Evolutionary conservation across 1,140 invertebrate genomes (phyloP).

Genomic region (Zaprionus camerounensis): DNA sequence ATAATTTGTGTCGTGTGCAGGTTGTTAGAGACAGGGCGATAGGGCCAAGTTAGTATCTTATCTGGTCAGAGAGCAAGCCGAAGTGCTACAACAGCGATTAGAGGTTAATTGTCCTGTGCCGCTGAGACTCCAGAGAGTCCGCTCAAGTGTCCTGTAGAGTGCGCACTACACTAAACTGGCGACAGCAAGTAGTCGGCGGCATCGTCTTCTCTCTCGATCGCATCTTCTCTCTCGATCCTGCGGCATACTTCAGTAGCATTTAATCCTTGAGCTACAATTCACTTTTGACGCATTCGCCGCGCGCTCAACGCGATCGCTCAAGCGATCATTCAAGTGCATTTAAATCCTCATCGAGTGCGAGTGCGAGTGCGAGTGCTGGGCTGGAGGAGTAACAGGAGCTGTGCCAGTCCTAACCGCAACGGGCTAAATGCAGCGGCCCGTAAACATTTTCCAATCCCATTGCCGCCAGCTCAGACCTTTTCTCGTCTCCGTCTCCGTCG

Average conservation of each 20-base stretch:
- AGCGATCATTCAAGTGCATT: slow-evolving; percentile 76
- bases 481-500: neutral
- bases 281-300: slow-evolving; percentile 73
- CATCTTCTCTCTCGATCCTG: slow-evolving; percentile 7
- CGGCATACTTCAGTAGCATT: slow-evolving; percentile 69
- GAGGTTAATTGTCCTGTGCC: slow-evolving; percentile 51
- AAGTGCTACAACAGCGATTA: slow-evolving; percentile 67
- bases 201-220: neutral
- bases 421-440: slow-evolving; percentile 58
- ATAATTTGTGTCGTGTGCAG: slow-evolving; percentile 61
- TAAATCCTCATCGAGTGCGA: slow-evolving; percentile 63
- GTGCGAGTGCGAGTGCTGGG: too few species aligned
- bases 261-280: slow-evolving; percentile 77
- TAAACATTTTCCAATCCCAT: slow-evolving; percentile 52
- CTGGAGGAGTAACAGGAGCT: slow-evolving; percentile 41
- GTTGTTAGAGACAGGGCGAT: slow-evolving; percentile 22
- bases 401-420: slow-evolving; percentile 58
- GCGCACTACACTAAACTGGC: slow-evolving; percentile 24
- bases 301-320: slow-evolving; percentile 31
- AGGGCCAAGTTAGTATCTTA: slow-evolving; percentile 48
- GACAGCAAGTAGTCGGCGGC: slow-evolving; percentile 42
- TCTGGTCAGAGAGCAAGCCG: slow-evolving; percentile 58
- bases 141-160: slow-evolving; percentile 40
- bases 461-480: neutral
- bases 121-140: neutral